Base-by-base conservation (phyloP, 2,113 vertebrate species). In the Pseudorhombus dupliciocellatus region DNA sequence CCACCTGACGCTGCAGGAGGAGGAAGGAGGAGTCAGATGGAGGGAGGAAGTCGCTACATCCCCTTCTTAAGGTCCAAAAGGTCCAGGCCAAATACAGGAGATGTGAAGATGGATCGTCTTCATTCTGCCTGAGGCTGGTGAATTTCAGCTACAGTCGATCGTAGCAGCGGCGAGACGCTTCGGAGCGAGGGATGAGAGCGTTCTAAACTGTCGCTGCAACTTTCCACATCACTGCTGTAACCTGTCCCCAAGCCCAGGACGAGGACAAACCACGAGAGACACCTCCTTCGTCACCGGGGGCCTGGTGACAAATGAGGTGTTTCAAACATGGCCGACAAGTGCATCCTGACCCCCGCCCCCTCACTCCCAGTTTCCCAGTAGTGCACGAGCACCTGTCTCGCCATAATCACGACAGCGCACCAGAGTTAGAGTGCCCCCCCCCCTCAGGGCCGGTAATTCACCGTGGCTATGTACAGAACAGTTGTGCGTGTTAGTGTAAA, bases 401-500 rank as follows among this genome's bases (percentile, higher is more conserved):
- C 68, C 24, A 26, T 61, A 83, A 81, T 85, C 84, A 65, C 73
- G 70, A 54, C 74, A 46, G 73, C 1, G 40, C 77, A 81, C 59
- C 56, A 77, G 65, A 83, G 46, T 51, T n/a, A n/a, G n/a, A n/a
- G n/a, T n/a, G n/a, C n/a, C n/a, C 62, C 57, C 51, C 31, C 21
- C 4, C 73, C 72, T 69, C 54, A 21, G 72, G 73, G 22, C 28
- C 16, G 64, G 70, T 87, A 84, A 83, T 76, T 71, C 70, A 2
- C 51, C 71, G 44, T 81, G 85, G 79, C 77, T 48, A 71, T 62
- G 74, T 73, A 66, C 65, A 58, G 75, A 88, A 74, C 85, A 89
- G 87, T 89, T 89, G 85, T 85, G 84, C 54, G 62, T 25, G 75
- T 85, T 70, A 69, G 87, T 80, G 85, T 89, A 90, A 90, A 88